Percentiles rank a stretch among this genome's conserved stretches.
Conservation (phyloP, 2,797 vertebrate genomes). For the Oreochromis grahami region DNA sequence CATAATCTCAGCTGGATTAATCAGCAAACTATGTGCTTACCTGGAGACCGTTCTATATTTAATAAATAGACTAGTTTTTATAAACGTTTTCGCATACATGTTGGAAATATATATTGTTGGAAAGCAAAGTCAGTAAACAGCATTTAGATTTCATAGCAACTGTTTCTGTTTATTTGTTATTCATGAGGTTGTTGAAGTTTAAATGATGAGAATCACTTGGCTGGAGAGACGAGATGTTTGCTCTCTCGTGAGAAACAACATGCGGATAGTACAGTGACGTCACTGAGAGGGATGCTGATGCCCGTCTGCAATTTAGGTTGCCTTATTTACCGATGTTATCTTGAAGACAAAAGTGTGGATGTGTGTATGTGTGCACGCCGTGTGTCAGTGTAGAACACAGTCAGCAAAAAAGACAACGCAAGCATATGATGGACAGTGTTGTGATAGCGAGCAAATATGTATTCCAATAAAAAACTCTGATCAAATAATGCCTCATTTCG, state of each 20-base stretch:
- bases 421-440: slow-evolving; percentile 12
- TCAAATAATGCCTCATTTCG: neutral
- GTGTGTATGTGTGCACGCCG: neutral
- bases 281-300: neutral
- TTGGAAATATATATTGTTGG: slow-evolving; percentile 27
- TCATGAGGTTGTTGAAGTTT: neutral
- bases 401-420: slow-evolving; percentile 29
- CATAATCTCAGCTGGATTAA: slow-evolving; percentile 53
- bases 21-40: slow-evolving; percentile 55
- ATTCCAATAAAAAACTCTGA: slow-evolving; percentile 49
- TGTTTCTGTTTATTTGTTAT: neutral
- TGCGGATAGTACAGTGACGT: neutral
- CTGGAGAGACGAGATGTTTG: neutral
- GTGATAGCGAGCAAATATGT: slow-evolving; percentile 47
- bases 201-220: neutral
- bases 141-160: neutral
- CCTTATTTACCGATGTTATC: slow-evolving; percentile 36
- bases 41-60: slow-evolving; percentile 73
- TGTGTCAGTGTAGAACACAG: slow-evolving; percentile 2
- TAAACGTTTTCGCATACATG: slow-evolving; percentile 49
- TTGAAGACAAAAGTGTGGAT: neutral
- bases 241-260: slow-evolving; percentile 2
- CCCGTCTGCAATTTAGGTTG: neutral
- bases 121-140: slow-evolving; percentile 37
- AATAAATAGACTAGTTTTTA: slow-evolving; percentile 71